These are phyloP conservation scores for Lateolabrax maculatus DNA, from an alignment of 2,797 vertebrate species.

Conservation along the genomic window DNA sequence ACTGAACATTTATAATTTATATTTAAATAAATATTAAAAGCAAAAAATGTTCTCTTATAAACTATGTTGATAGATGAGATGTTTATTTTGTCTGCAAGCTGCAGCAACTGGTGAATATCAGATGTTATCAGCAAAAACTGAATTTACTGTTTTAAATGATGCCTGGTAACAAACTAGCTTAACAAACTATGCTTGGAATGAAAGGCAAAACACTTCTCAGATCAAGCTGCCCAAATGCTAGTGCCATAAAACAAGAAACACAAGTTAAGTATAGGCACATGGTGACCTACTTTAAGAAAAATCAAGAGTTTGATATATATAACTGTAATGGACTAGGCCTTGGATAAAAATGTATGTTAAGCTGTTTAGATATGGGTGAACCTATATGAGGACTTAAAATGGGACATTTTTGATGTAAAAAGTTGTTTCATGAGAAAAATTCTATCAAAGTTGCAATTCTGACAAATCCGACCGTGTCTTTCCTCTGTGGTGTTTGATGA, in stretches of 20 bases:
- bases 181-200: slow-evolving; percentile 15
- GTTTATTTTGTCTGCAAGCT: background rate
- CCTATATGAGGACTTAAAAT: background rate
- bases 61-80: background rate
- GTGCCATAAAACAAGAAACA: slow-evolving; percentile 1
- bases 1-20: too few relatives aligned
- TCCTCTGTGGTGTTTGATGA: too few relatives aligned
- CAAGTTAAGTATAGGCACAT: slow-evolving; percentile 18
- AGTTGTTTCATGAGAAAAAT: background rate
- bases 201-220: slow-evolving; percentile 32
- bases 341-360: background rate
- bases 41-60: background rate
- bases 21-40: background rate
- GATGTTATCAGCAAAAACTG: background rate
- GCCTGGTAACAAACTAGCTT: background rate
- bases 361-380: background rate
- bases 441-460: background rate
- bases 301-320: background rate
- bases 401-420: background rate
- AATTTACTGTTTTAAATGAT: slow-evolving; percentile 1
- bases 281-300: slow-evolving; percentile 42
- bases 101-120: background rate
- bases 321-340: background rate
- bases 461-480: too few relatives aligned
- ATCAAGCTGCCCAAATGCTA: slow-evolving; percentile 32